These are phyloP conservation scores for Agriopis marginaria DNA, from an alignment of 2,888 invertebrate genomes.

Conservation along the genomic window DNA sequence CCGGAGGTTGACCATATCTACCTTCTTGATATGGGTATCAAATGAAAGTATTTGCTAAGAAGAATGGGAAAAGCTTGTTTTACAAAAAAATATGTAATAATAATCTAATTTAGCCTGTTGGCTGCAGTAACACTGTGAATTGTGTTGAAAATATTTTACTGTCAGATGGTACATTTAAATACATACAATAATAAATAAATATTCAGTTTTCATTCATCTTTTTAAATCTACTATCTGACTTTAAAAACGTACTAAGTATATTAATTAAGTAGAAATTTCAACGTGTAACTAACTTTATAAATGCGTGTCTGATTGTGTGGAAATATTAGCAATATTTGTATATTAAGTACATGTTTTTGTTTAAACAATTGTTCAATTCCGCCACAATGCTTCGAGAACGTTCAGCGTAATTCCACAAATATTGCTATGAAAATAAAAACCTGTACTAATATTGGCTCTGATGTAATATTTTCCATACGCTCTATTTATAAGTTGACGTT, in stretches of 20 bases:
- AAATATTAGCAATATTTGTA: conserved; percentile 20
- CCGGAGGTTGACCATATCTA: no score
- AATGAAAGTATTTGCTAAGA: no score
- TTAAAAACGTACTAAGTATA: background rate
- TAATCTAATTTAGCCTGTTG: no score
- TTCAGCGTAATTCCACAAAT: conserved; percentile 6
- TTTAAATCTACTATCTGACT: no score
- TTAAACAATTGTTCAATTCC: conserved; percentile 22
- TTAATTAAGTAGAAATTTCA: background rate
- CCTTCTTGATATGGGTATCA: no score
- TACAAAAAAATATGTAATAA: no score
- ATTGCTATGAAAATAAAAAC: conserved; percentile 17
- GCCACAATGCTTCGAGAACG: conserved; percentile 5
- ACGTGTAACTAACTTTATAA: conserved; percentile 1
- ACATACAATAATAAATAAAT: no score
- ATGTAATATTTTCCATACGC: conserved; percentile 11
- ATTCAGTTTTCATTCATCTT: no score
- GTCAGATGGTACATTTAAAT: no score
- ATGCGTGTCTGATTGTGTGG: conserved; percentile 8
- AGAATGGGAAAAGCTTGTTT: no score
- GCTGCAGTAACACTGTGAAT: no score
- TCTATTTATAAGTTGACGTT: conserved; percentile 20
- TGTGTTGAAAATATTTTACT: no score
- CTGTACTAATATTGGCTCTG: conserved; percentile 25
- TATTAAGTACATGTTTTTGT: conserved; percentile 18